These are phyloP conservation scores for Mycogona germanica DNA, from an alignment of 2,888 invertebrate species.

Conservation along the genomic window DNA sequence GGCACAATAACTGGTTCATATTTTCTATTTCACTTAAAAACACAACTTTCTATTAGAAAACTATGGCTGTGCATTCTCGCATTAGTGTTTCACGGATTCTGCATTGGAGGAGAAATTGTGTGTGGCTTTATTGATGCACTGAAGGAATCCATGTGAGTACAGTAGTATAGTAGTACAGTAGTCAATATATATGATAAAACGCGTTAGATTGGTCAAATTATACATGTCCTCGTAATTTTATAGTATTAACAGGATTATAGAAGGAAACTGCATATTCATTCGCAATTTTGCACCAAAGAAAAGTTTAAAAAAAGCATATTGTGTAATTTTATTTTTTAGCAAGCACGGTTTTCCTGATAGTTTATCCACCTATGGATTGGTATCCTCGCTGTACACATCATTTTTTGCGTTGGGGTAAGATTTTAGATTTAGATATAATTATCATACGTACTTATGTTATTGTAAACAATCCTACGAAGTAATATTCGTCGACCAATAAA, in stretches of 20 bases:
- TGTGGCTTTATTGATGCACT: conserved; percentile 76
- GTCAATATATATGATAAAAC: too few species aligned
- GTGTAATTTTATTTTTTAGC: conserved; percentile 36
- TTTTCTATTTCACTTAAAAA: too few species aligned
- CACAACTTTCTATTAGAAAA: background rate
- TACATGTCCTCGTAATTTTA: too few species aligned
- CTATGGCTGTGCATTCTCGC: conserved; percentile 13
- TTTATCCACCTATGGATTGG: conserved; percentile 74
- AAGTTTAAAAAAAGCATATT: background rate
- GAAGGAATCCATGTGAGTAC: conserved; percentile 60
- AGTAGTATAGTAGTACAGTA: background rate
- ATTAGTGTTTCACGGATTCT: conserved; percentile 63
- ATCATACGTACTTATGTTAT: too few species aligned
- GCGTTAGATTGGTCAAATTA: too few species aligned
- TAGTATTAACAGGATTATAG: too few species aligned
- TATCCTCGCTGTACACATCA: conserved; percentile 83
- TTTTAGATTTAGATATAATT: background rate
- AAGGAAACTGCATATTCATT: background rate
- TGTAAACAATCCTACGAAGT: too few species aligned
- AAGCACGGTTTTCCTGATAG: conserved; percentile 65
- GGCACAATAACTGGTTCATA: too few species aligned
- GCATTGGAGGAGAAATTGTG: conserved; percentile 70
- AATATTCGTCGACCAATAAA: too few species aligned
- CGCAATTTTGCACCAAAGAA: background rate
- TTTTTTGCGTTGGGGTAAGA: conserved; percentile 62